phyloP scores from a whole-genome alignment of 2,113 vertebrate genomes.

The Rattus norvegicus region GRCr8 NC_086037.1:46204501-46205000 shows the following conservation, averaged over 20 bases:
- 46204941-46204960: constrained; percentile 82
- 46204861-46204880: neutral
- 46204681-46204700: neutral
- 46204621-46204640: neutral
- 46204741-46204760: neutral
- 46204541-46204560: constrained; percentile 89
- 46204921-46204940: constrained; percentile 77
- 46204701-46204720: neutral
- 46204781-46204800: constrained; percentile 19
- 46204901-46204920: neutral
- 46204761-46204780: neutral
- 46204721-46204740: neutral
- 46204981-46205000: constrained; percentile 86
- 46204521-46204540: constrained; percentile 88
- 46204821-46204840: neutral
- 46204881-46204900: neutral
- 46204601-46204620: constrained; percentile 74
- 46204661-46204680: constrained; percentile 48
- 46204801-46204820: neutral
- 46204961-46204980: constrained; percentile 85
- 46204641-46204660: neutral
- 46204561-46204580: constrained; percentile 86
- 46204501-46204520: constrained; percentile 90
- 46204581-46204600: constrained; percentile 82
- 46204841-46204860: neutral